Conservation (phyloP, 2,113 vertebrate genomes). For the Propithecus coquereli region DNA sequence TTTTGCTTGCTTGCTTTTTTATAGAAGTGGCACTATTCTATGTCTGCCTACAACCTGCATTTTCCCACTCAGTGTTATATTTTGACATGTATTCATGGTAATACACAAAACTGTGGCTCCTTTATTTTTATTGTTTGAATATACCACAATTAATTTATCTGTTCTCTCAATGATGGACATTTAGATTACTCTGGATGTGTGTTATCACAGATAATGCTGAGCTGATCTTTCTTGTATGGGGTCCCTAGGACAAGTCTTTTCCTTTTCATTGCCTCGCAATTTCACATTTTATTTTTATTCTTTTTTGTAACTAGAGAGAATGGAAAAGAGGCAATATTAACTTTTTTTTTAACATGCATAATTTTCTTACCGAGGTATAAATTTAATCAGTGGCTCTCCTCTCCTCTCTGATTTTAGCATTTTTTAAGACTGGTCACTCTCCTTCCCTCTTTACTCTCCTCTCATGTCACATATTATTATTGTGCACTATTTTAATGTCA, state of each 20-base stretch:
- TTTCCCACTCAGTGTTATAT: not conserved
- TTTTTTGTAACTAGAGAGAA: not conserved
- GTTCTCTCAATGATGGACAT: not conserved
- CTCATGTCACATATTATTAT: not conserved
- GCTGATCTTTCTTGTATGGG: not conserved
- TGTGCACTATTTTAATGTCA: not conserved
- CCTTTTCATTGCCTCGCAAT: not conserved
- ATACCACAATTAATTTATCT: not conserved
- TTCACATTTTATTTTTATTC: not conserved
- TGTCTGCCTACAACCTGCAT: not conserved
- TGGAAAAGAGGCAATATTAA: not conserved
- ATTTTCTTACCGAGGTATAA: not conserved
- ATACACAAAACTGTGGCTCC: not conserved
- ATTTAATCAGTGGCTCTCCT: not conserved
- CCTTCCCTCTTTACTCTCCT: not conserved
- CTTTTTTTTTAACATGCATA: not conserved
- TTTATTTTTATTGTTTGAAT: slow-evolving; percentile 29
- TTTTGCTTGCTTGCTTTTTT: not conserved
- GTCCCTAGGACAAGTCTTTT: not conserved
- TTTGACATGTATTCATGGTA: not conserved
- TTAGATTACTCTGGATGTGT: not conserved
- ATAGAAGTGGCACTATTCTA: not conserved
- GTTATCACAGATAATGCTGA: not conserved
- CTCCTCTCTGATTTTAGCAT: not conserved
- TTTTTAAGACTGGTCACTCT: not conserved